These are phyloP conservation scores for Chamaea fasciata DNA, from an alignment of 2,113 vertebrate species.

Conservation along the genomic window DNA sequence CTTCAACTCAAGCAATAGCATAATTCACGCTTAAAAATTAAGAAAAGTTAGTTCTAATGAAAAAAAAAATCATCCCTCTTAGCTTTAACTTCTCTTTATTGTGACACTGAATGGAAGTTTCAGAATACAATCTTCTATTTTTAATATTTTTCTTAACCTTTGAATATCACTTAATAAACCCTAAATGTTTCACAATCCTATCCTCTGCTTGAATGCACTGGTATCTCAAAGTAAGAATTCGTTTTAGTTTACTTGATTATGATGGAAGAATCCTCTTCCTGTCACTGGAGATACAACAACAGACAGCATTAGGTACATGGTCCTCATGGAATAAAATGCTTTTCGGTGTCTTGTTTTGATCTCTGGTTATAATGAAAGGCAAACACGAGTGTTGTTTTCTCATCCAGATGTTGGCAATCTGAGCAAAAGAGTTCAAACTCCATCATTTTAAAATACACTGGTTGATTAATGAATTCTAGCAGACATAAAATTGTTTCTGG, in stretches of 20 bases:
- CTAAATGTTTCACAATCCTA: background rate
- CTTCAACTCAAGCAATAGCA: background rate
- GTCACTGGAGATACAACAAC: background rate
- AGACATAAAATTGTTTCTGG: background rate
- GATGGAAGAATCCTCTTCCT: background rate
- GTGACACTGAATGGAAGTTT: background rate
- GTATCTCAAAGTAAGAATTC: background rate
- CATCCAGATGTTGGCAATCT: background rate
- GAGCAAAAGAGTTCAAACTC: background rate
- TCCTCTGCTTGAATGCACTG: background rate
- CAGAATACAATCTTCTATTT: background rate
- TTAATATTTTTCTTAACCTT: background rate
- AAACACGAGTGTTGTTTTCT: background rate
- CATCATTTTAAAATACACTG: background rate
- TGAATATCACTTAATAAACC: background rate
- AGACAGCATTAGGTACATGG: background rate
- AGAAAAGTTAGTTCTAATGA: background rate
- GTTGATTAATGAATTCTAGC: background rate
- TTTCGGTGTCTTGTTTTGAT: background rate
- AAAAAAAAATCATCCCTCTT: background rate
- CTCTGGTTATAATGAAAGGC: background rate
- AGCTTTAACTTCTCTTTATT: background rate
- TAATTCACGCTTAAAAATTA: background rate
- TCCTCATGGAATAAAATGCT: background rate
- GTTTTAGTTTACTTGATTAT: background rate